Evolutionary conservation across 2,113 vertebrate genomes (phyloP).

Genomic region (Chelonoidis abingdonii): DNA sequence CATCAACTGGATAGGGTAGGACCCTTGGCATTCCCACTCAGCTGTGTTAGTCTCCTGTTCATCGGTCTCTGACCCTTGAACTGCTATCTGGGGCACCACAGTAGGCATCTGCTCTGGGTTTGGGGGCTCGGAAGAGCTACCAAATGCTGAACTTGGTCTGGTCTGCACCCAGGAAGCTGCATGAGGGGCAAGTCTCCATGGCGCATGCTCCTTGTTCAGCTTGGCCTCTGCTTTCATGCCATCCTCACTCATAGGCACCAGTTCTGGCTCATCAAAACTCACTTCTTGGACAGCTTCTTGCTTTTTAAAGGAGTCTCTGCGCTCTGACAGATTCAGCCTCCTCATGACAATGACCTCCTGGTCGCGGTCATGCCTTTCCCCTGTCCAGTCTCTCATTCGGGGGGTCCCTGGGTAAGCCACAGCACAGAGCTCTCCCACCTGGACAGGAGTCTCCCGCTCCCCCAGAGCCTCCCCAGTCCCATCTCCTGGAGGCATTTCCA

Average conservation of each 20-base stretch:
- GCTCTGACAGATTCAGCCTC: constrained; percentile 93
- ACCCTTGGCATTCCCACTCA: constrained; percentile 81
- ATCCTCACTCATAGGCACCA: not conserved
- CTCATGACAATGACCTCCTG: constrained; percentile 94
- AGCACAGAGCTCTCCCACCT: constrained; percentile 65
- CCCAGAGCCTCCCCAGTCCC: constrained; percentile 56
- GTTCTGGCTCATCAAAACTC: constrained; percentile 92
- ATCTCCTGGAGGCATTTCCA: constrained; percentile 81
- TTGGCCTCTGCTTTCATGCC: not conserved
- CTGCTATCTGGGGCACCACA: constrained; percentile 89
- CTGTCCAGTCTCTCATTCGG: constrained; percentile 75
- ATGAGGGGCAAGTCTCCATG: not conserved
- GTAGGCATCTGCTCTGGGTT: constrained; percentile 65
- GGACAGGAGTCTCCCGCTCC: constrained; percentile 48
- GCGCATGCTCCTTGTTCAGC: not conserved
- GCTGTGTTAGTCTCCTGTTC: constrained; percentile 65
- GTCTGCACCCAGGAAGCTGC: constrained; percentile 70
- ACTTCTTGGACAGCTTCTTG: constrained; percentile 98
- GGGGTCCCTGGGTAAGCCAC: constrained; percentile 72
- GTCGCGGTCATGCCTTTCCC: constrained; percentile 79
- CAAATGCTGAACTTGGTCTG: not conserved
- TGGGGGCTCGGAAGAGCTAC: constrained; percentile 13
- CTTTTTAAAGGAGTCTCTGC: constrained; percentile 97
- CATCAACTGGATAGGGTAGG: constrained; percentile 71
- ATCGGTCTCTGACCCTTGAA: constrained; percentile 88